phyloP scores from a whole-genome alignment of 2,113 vertebrate species.

The Plectropomus leopardus region DNA sequence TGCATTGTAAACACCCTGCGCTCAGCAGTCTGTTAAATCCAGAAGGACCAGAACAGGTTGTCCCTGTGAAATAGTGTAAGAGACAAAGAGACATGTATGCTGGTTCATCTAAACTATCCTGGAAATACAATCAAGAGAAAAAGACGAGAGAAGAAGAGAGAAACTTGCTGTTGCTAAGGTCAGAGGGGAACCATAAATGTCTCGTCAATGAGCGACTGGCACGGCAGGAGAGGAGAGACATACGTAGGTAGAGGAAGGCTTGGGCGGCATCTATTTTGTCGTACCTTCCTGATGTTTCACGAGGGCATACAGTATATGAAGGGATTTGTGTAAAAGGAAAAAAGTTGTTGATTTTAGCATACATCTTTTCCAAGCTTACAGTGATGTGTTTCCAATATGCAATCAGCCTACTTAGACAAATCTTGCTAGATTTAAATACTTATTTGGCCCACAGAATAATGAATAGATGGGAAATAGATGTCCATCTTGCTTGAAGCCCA shows the following conservation, averaged over 20 bases:
- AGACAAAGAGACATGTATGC: slow-evolving; percentile 37
- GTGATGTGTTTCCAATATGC: too few species aligned
- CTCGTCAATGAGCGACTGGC: background rate
- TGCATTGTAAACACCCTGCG: slow-evolving; percentile 58
- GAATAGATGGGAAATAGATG: too few species aligned
- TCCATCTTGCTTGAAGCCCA: too few species aligned
- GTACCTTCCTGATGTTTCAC: too few species aligned
- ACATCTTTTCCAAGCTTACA: too few species aligned
- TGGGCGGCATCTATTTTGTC: too few species aligned
- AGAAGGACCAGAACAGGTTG: slow-evolving; percentile 66
- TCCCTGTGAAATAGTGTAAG: slow-evolving; percentile 46
- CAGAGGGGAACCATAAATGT: slow-evolving; percentile 23
- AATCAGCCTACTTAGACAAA: too few species aligned
- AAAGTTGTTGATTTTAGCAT: too few species aligned
- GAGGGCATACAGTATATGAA: too few species aligned
- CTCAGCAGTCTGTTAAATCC: slow-evolving; percentile 68
- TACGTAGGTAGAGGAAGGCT: background rate
- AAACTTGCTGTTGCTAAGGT: slow-evolving; percentile 2
- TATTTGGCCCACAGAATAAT: too few species aligned
- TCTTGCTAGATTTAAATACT: too few species aligned
- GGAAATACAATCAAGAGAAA: background rate
- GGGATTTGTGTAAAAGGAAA: too few species aligned
- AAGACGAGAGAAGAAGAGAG: background rate
- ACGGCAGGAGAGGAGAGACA: slow-evolving; percentile 5
- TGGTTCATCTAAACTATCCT: slow-evolving; percentile 29